These are phyloP conservation scores for Hapalemur alaotrensis DNA, from an alignment of 2,797 vertebrate species.

Conservation along the genomic window DNA sequence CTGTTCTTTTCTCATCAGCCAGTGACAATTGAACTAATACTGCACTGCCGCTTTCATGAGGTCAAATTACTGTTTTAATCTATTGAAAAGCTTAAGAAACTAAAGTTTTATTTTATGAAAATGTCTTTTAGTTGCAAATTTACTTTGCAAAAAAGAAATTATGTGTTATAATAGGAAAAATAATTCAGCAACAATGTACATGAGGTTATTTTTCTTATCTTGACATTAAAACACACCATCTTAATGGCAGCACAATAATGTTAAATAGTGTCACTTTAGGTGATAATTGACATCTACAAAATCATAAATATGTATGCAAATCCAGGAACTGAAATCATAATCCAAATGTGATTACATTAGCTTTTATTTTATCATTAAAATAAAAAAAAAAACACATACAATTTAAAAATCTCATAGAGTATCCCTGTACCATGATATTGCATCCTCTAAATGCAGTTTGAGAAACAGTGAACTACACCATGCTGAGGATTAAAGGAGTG, in stretches of 20 bases:
- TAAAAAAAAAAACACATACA: neutral
- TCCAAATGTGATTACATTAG: conserved; percentile 2
- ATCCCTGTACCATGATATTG: neutral
- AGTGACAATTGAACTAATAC: neutral
- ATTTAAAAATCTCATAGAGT: neutral
- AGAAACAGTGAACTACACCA: neutral
- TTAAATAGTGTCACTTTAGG: neutral
- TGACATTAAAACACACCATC: neutral
- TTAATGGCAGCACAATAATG: neutral
- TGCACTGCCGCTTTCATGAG: neutral
- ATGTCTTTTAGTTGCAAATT: neutral
- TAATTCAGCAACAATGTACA: neutral
- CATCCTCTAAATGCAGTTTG: neutral
- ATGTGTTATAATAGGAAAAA: neutral
- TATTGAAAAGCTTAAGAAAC: conserved; percentile 22
- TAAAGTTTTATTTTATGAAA: neutral
- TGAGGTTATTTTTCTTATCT: neutral
- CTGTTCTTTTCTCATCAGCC: conserved; percentile 1
- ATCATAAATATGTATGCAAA: neutral
- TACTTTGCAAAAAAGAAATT: conserved; percentile 10
- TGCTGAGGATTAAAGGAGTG: neutral
- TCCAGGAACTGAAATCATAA: conserved; percentile 9
- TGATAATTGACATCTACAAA: neutral
- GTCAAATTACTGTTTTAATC: conserved; percentile 28
- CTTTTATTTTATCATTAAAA: neutral